These are phyloP conservation scores for Pantelozetes paolii DNA, from an alignment of 2,888 invertebrate genomes.

Conservation along the genomic window DNA sequence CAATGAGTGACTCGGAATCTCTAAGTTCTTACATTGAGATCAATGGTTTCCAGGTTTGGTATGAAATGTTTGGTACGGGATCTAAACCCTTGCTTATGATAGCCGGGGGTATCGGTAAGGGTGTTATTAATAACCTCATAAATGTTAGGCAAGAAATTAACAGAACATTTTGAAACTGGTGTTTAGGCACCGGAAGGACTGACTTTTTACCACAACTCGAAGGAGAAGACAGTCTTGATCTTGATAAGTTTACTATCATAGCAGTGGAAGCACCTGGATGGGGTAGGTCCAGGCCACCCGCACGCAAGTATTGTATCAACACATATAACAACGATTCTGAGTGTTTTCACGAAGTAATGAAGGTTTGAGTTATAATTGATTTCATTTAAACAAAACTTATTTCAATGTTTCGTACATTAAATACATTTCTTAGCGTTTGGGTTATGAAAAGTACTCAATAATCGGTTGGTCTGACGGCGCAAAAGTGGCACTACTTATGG, in stretches of 20 bases:
- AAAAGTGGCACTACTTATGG: slow-evolving; percentile 51
- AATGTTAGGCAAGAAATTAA: not conserved
- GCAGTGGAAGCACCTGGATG: slow-evolving; percentile 36
- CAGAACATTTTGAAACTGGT: not conserved
- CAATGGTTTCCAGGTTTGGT: slow-evolving; percentile 61
- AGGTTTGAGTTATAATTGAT: not conserved
- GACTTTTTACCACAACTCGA: not conserved
- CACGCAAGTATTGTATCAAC: not conserved
- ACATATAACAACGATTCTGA: slow-evolving; percentile 18
- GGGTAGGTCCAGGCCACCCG: slow-evolving; percentile 30
- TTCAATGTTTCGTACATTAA: not conserved
- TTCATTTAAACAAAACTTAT: not conserved
- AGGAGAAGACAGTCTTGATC: slow-evolving; percentile 3
- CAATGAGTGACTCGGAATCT: not conserved
- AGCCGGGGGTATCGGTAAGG: slow-evolving; percentile 62
- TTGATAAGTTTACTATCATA: slow-evolving; percentile 29
- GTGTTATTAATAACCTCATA: not conserved
- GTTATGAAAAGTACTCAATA: slow-evolving; percentile 5
- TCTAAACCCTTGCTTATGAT: slow-evolving; percentile 63
- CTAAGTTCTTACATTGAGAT: slow-evolving; percentile 53
- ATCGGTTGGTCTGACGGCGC: slow-evolving; percentile 54
- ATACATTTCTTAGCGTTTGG: not conserved
- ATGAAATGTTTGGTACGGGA: slow-evolving; percentile 61
- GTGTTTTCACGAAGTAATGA: slow-evolving; percentile 32
- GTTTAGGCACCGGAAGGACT: not conserved